Percentiles rank a stretch among this genome's conserved stretches.
phyloP scores from a whole-genome alignment of 2,113 vertebrate genomes.

The Perca flavescens region DNA sequence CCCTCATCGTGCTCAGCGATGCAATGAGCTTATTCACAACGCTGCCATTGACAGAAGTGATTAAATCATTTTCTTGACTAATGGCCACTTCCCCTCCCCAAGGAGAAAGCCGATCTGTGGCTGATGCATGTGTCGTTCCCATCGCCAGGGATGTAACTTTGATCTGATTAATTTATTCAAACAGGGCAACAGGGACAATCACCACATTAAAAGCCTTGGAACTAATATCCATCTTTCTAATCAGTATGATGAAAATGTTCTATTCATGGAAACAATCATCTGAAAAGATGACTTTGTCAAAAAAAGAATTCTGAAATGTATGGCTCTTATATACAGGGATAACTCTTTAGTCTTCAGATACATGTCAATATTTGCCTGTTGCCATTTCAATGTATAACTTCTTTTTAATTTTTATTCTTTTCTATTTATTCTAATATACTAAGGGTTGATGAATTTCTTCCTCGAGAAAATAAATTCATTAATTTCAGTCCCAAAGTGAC shows the following conservation, averaged over 20 bases:
- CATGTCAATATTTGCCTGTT: neutral
- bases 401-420: neutral
- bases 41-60: slow-evolving; percentile 67
- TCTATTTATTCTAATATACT: neutral
- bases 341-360: neutral
- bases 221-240: slow-evolving; percentile 33
- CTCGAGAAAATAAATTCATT: slow-evolving; percentile 5
- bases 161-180: slow-evolving; percentile 65
- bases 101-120: slow-evolving; percentile 37
- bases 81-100: slow-evolving; percentile 65
- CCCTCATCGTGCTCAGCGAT: slow-evolving; percentile 50
- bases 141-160: slow-evolving; percentile 32
- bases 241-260: slow-evolving; percentile 57
- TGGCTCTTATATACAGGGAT: neutral
- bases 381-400: neutral
- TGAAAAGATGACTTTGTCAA: slow-evolving; percentile 10
- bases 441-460: slow-evolving; percentile 8
- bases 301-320: slow-evolving; percentile 2
- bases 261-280: slow-evolving; percentile 34
- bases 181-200: slow-evolving; percentile 48
- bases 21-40: slow-evolving; percentile 47
- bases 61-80: slow-evolving; percentile 75
- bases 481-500: slow-evolving; percentile 11
- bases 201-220: slow-evolving; percentile 4
- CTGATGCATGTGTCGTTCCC: slow-evolving; percentile 43